A percentile compares a stretch with the other conserved stretches of the same genome.
Conservation (phyloP, 2,888 invertebrate genomes). For the Crematogaster levior region DNA sequence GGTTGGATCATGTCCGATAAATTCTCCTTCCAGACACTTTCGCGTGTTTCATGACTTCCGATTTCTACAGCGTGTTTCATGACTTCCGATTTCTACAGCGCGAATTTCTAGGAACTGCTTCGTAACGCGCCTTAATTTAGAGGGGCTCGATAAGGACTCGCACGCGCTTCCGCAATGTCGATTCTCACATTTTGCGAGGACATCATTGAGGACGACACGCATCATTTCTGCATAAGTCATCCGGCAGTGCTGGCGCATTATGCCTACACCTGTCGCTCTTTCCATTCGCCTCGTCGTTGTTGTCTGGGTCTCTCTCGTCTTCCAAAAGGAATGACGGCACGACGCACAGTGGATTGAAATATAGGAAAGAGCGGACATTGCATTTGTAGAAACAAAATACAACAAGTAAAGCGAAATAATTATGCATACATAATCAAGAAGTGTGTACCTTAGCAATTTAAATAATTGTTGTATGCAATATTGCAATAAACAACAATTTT, state of each 20-base stretch:
- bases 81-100: constrained; percentile 5
- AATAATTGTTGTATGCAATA: too few relatives aligned
- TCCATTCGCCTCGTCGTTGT: constrained; percentile 22
- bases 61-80: constrained; percentile 9
- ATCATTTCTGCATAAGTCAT: constrained; percentile 39
- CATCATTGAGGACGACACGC: constrained; percentile 40
- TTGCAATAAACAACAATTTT: too few relatives aligned
- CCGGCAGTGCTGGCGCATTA: constrained; percentile 31
- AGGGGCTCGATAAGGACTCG: not conserved
- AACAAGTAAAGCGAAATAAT: too few relatives aligned
- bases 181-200: constrained; percentile 17
- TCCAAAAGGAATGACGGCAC: constrained; percentile 29
- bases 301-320: constrained; percentile 21
- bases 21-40: not conserved
- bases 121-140: constrained; percentile 32
- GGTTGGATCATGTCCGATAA: not conserved
- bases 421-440: too few relatives aligned
- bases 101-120: constrained; percentile 19
- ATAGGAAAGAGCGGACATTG: too few relatives aligned
- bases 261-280: constrained; percentile 51
- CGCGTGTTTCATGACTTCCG: not conserved
- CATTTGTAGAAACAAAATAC: too few relatives aligned
- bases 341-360: too few relatives aligned
- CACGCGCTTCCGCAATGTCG: not conserved
- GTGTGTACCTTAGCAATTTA: too few relatives aligned